Evolutionary conservation across 2,888 invertebrate genomes (phyloP).

Genomic region (Melanophora roralis): DNA sequence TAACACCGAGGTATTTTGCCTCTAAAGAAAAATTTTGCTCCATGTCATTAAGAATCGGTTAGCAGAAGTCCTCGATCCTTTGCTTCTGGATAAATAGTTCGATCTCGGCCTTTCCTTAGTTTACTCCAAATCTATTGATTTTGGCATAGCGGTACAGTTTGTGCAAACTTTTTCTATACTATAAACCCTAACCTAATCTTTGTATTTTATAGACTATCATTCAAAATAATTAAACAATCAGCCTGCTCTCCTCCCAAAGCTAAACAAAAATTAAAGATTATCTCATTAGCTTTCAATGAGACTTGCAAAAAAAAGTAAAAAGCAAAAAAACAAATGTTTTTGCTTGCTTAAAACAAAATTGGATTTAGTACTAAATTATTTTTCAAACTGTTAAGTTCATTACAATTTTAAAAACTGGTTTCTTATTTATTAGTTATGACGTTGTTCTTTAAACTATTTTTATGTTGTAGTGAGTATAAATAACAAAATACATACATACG

Average conservation of each 20-base stretch:
- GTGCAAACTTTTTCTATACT: too few relatives aligned
- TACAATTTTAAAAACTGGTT: constrained; percentile 1
- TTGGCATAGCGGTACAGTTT: too few relatives aligned
- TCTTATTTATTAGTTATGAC: constrained; percentile 16
- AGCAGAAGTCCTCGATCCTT: too few relatives aligned
- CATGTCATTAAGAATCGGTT: too few relatives aligned
- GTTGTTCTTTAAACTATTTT: constrained; percentile 3
- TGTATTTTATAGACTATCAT: too few relatives aligned
- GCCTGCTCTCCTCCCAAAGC: not conserved
- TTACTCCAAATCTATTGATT: too few relatives aligned
- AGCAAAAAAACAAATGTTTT: not conserved
- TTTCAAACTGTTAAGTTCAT: constrained; percentile 31
- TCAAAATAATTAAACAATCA: not conserved
- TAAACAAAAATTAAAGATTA: constrained; percentile 29
- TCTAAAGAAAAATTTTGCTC: too few relatives aligned
- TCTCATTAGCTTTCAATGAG: constrained; percentile 30
- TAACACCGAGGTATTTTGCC: too few relatives aligned
- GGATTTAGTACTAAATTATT: constrained; percentile 44
- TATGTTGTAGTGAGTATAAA: constrained; percentile 31
- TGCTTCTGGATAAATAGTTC: too few relatives aligned
- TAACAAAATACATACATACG: not conserved
- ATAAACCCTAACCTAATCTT: too few relatives aligned
- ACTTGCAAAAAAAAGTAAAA: constrained; percentile 18
- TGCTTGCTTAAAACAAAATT: constrained; percentile 15
- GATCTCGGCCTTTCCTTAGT: too few relatives aligned